Evolutionary conservation across 2,113 vertebrate genomes (phyloP).

Genomic region (Ancistrus triradiatus): DNA sequence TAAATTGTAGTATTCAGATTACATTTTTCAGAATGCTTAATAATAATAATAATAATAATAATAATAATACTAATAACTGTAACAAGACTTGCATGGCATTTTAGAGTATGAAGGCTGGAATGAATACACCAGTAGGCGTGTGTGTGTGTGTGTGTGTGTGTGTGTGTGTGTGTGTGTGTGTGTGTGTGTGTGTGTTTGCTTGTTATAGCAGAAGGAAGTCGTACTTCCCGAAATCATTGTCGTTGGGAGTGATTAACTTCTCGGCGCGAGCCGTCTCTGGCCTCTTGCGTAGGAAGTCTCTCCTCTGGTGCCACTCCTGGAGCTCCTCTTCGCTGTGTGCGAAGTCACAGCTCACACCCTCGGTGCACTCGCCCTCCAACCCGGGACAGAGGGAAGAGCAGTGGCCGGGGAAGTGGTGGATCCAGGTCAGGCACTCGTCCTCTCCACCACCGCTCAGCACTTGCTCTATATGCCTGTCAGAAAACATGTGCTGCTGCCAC

Average conservation of each 20-base stretch:
- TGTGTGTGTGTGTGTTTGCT: neutral
- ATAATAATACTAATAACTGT: too few species aligned
- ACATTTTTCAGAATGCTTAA: too few species aligned
- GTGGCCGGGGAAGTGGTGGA: constrained; percentile 84
- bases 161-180: too few species aligned
- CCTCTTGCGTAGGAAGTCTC: constrained; percentile 82
- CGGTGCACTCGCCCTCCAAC: constrained; percentile 65
- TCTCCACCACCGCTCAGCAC: constrained; percentile 87
- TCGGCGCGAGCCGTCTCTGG: constrained; percentile 86
- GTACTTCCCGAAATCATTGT: constrained; percentile 91
- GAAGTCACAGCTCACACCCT: constrained; percentile 84
- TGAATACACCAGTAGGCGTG: too few species aligned
- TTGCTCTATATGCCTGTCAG: constrained; percentile 91
- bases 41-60: too few species aligned
- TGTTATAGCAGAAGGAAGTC: constrained; percentile 84
- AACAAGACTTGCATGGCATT: too few species aligned
- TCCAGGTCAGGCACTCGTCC: constrained; percentile 83
- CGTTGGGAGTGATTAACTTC: constrained; percentile 83
- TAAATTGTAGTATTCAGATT: too few species aligned
- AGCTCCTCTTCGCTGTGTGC: constrained; percentile 87
- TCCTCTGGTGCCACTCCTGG: constrained; percentile 84
- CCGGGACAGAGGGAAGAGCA: constrained; percentile 80
- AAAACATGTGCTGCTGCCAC: constrained; percentile 93
- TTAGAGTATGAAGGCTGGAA: too few species aligned
- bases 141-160: too few species aligned